Percentiles rank a stretch among this genome's conserved stretches.
These are phyloP conservation scores for Lethenteron camtschaticum DNA, from an alignment of 2,113 vertebrate species.

Conservation along the genomic window DNA sequence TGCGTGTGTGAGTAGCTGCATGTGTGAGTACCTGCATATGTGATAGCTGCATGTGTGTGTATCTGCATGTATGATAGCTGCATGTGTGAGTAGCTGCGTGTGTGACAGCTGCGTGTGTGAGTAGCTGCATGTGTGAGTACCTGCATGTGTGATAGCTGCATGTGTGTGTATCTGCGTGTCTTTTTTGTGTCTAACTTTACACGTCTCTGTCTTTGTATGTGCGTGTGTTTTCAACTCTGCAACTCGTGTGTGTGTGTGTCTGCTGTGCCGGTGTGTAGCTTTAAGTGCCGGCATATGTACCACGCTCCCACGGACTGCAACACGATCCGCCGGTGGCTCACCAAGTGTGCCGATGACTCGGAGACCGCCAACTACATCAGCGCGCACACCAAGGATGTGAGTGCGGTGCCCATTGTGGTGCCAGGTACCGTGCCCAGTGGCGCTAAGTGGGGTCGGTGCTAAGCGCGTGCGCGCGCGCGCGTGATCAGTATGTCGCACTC, in stretches of 20 bases:
- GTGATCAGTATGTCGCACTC: neutral
- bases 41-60: no score
- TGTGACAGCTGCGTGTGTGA: no score
- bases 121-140: no score
- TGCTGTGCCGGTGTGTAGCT: conserved; percentile 26
- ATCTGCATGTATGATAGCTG: no score
- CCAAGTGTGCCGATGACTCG: conserved; percentile 97
- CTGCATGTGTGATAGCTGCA: no score
- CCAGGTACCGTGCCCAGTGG: neutral
- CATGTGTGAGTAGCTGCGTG: no score
- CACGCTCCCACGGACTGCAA: conserved; percentile 95
- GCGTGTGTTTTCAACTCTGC: neutral
- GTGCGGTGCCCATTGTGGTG: conserved; percentile 13
- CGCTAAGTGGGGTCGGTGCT: neutral
- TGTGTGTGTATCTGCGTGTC: neutral
- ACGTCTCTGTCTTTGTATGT: neutral
- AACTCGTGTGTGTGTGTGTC: neutral
- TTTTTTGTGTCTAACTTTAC: neutral
- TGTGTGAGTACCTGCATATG: no score
- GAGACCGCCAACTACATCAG: conserved; percentile 99
- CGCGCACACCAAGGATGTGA: conserved; percentile 99
- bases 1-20: no score
- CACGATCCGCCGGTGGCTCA: conserved; percentile 94
- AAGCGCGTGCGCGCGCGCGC: no score
- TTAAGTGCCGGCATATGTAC: conserved; percentile 99